phyloP scores from a whole-genome alignment of 2,888 invertebrate species.

The Seira sanloemensis region DNA sequence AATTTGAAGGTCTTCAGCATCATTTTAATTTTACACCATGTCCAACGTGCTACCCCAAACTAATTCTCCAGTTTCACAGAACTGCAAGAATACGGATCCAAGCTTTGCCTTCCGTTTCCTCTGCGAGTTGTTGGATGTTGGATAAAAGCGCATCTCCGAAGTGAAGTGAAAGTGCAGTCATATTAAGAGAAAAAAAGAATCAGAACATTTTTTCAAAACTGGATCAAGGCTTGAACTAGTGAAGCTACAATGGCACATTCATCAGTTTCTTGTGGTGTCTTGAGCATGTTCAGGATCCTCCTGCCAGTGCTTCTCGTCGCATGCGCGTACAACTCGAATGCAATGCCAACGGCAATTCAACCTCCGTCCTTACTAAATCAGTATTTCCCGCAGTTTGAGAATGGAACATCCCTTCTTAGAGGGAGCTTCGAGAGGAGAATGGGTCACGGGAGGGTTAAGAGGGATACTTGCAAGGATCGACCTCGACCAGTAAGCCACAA shows the following conservation, averaged over 20 bases:
- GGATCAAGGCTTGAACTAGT: neutral
- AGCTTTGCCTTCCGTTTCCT: neutral
- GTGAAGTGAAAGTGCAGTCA: neutral
- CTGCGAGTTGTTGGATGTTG: neutral
- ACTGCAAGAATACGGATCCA: neutral
- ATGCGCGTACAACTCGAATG: neutral
- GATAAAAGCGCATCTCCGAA: neutral
- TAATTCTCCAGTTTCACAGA: neutral
- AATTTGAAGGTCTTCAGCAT: neutral
- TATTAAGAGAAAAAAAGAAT: neutral
- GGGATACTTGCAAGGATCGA: constrained; percentile 21
- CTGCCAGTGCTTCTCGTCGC: neutral
- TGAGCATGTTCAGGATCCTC: neutral
- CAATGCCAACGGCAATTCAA: neutral
- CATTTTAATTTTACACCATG: constrained; percentile 7
- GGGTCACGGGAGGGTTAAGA: neutral
- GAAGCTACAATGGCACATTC: neutral
- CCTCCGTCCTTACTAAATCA: neutral
- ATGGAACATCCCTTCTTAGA: constrained; percentile 7
- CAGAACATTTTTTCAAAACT: no score
- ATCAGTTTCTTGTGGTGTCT: no score
- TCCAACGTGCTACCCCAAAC: neutral
- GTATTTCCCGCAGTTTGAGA: constrained; percentile 3
- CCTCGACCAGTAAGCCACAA: constrained; percentile 22
- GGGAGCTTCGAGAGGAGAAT: neutral